Evolutionary conservation across 2,888 invertebrate species (phyloP).

Genomic region (Papilio protenor): DNA sequence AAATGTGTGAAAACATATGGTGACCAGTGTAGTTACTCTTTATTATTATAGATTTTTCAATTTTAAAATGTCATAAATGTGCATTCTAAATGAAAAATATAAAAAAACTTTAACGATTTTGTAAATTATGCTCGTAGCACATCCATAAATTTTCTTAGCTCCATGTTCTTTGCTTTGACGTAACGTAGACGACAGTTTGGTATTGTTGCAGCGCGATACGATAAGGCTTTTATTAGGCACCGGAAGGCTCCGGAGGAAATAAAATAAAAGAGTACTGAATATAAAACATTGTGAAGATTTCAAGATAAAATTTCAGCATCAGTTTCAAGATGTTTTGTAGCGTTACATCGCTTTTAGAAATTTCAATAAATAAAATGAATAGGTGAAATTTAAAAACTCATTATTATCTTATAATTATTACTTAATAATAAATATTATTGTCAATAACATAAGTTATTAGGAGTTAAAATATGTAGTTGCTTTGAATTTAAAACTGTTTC

Average conservation of each 20-base stretch:
- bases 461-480: too few relatives aligned
- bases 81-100: not conserved
- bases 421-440: too few relatives aligned
- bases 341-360: not conserved
- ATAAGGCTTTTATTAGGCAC: conserved; percentile 78
- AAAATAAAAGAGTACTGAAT: conserved; percentile 52
- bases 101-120: not conserved
- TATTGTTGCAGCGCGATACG: conserved; percentile 73
- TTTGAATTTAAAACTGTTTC: not conserved
- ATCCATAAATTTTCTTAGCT: conserved; percentile 49
- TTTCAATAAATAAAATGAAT: not conserved
- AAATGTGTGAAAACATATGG: not conserved
- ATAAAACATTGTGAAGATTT: conserved; percentile 47
- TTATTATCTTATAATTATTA: too few relatives aligned
- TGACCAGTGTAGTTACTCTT: too few relatives aligned
- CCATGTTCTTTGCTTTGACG: conserved; percentile 65
- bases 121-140: not conserved
- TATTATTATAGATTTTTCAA: too few relatives aligned
- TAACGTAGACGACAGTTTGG: conserved; percentile 74
- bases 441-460: too few relatives aligned
- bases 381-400: not conserved
- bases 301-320: conserved; percentile 46
- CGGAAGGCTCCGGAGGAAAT: conserved; percentile 54
- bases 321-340: not conserved
- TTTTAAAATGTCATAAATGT: not conserved